Percentiles rank a stretch among this genome's conserved stretches.
These are phyloP conservation scores for Microcebus murinus DNA, from an alignment of 2,113 vertebrate genomes.

Conservation along the genomic window DNA sequence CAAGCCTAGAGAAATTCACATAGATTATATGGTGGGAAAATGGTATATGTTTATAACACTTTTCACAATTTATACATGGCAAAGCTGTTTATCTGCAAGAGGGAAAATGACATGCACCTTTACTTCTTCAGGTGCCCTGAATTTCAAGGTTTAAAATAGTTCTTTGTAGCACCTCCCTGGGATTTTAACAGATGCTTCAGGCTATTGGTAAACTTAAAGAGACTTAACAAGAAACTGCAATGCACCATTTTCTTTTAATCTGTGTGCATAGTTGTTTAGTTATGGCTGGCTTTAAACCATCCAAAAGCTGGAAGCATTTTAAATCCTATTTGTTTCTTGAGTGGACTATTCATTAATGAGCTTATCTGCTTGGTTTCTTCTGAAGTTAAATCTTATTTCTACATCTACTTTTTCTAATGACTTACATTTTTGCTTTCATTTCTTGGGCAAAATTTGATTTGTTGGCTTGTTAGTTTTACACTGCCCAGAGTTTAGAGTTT, in stretches of 20 bases:
- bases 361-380: slow-evolving; percentile 66
- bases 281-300: slow-evolving; percentile 63
- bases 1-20: neutral
- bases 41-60: slow-evolving; percentile 9
- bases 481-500: slow-evolving; percentile 37
- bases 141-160: slow-evolving; percentile 72
- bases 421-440: slow-evolving; percentile 55
- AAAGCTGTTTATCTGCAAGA: slow-evolving; percentile 55
- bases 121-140: slow-evolving; percentile 67
- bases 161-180: slow-evolving; percentile 57
- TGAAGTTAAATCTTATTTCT: slow-evolving; percentile 75
- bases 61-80: slow-evolving; percentile 60
- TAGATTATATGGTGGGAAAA: neutral
- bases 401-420: slow-evolving; percentile 67
- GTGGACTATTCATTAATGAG: slow-evolving; percentile 72
- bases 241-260: slow-evolving; percentile 72
- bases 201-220: slow-evolving; percentile 71
- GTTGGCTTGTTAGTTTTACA: slow-evolving; percentile 17
- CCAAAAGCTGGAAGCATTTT: slow-evolving; percentile 60
- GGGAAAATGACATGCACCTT: slow-evolving; percentile 67
- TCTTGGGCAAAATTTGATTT: slow-evolving; percentile 48
- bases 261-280: slow-evolving; percentile 64
- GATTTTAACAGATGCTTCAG: slow-evolving; percentile 71
- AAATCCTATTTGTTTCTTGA: slow-evolving; percentile 69
- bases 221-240: slow-evolving; percentile 65